Evolutionary conservation across 2,888 invertebrate species (phyloP).

Genomic region (Adela reaumurella): DNA sequence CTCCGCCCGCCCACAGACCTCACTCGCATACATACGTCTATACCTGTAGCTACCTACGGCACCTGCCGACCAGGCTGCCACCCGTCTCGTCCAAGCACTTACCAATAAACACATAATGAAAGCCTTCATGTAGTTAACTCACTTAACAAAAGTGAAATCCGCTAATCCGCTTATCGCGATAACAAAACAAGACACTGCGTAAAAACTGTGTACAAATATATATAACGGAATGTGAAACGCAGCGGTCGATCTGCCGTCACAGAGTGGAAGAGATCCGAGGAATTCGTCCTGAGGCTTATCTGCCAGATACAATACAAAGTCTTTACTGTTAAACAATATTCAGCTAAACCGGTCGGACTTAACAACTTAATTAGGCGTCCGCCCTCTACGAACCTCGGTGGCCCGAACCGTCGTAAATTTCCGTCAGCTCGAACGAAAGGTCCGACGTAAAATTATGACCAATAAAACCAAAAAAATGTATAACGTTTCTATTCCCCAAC

Average conservation of each 20-base stretch:
- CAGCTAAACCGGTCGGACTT: slow-evolving; percentile 35
- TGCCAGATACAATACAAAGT: background rate
- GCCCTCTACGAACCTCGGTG: slow-evolving; percentile 44
- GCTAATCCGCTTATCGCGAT: too few relatives aligned
- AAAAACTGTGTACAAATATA: too few relatives aligned
- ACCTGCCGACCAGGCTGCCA: too few relatives aligned
- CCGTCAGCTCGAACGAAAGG: slow-evolving; percentile 13
- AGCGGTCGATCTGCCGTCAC: background rate
- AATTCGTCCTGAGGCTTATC: background rate
- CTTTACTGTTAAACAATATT: slow-evolving; percentile 41
- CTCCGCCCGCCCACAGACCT: too few relatives aligned
- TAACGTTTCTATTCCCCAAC: slow-evolving; percentile 53
- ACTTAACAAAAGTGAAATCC: too few relatives aligned
- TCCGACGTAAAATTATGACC: slow-evolving; percentile 50
- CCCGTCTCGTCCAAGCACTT: too few relatives aligned
- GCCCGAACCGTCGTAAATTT: slow-evolving; percentile 31
- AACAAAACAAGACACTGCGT: too few relatives aligned
- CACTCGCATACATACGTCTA: too few relatives aligned
- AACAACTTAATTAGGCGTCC: slow-evolving; percentile 56
- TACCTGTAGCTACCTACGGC: too few relatives aligned
- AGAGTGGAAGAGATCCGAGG: background rate
- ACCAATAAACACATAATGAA: too few relatives aligned
- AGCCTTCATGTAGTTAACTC: too few relatives aligned
- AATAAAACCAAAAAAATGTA: slow-evolving; percentile 53
- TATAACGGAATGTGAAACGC: background rate